phyloP scores from a whole-genome alignment of 2,797 vertebrate species.

The Austrolebias charrua region DNA sequence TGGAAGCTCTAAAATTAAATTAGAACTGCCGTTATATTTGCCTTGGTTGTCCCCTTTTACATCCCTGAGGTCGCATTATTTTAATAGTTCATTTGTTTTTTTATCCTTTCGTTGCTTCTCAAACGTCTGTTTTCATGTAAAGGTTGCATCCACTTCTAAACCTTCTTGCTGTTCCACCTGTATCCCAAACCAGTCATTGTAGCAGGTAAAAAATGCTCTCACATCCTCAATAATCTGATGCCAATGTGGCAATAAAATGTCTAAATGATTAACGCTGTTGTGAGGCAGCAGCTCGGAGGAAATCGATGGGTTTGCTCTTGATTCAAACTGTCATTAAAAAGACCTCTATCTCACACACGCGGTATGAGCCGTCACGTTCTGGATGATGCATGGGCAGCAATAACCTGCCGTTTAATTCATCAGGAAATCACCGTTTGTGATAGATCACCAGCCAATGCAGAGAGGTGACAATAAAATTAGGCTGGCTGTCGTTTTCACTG shows the following conservation, averaged over 20 bases:
- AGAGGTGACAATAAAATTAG: conserved; percentile 48
- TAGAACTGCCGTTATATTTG: too few species aligned
- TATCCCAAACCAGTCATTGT: conserved; percentile 13
- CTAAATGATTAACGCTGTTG: conserved; percentile 28
- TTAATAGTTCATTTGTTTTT: background rate
- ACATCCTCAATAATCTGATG: conserved; percentile 1
- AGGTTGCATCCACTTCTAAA: background rate
- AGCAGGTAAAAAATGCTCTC: conserved; percentile 2
- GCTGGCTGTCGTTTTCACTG: conserved; percentile 41
- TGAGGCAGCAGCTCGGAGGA: conserved; percentile 22
- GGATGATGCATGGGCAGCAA: conserved; percentile 62
- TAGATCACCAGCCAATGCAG: conserved; percentile 42
- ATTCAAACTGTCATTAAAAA: conserved; percentile 50
- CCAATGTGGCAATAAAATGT: conserved; percentile 9
- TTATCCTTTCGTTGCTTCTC: too few species aligned
- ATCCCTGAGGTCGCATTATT: too few species aligned
- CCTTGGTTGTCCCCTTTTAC: too few species aligned
- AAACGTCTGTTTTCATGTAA: background rate
- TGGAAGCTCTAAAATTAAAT: too few species aligned
- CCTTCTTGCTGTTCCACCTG: background rate
- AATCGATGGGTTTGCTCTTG: conserved; percentile 24
- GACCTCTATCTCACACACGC: conserved; percentile 21
- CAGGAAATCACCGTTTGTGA: conserved; percentile 40
- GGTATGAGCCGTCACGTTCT: conserved; percentile 53
- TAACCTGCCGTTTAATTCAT: conserved; percentile 61